phyloP scores from a whole-genome alignment of 2,797 vertebrate genomes.

The Eulemur rubriventer region DNA sequence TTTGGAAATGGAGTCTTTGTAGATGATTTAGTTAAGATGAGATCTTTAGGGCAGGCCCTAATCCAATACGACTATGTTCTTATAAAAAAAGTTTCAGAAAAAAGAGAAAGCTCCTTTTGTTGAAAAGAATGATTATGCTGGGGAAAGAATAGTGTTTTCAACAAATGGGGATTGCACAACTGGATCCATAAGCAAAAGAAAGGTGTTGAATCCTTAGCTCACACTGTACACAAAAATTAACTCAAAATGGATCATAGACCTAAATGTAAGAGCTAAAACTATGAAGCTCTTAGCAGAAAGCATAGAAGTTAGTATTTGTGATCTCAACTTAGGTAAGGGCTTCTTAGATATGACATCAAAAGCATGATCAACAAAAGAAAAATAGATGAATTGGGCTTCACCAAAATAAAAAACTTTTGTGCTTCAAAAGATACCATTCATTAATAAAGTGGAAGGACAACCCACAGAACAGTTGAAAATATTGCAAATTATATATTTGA shows the following conservation, averaged over 20 bases:
- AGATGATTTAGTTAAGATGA: slow-evolving; percentile 9
- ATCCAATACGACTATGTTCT: not conserved
- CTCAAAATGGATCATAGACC: not conserved
- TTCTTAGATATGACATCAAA: slow-evolving; percentile 13
- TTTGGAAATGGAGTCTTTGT: not conserved
- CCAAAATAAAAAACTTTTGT: not conserved
- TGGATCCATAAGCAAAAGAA: not conserved
- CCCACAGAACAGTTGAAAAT: not conserved
- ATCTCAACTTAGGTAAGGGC: not conserved
- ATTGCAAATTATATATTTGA: not conserved
- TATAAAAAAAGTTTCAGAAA: not conserved
- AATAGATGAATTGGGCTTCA: not conserved
- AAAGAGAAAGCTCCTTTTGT: not conserved
- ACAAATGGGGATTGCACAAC: not conserved
- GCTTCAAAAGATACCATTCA: not conserved
- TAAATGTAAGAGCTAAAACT: not conserved
- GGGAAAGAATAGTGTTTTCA: slow-evolving; percentile 6
- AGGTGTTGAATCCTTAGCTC: not conserved
- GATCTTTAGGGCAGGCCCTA: not conserved
- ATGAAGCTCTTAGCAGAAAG: slow-evolving; percentile 5
- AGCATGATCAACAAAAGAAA: not conserved
- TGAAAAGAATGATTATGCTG: not conserved
- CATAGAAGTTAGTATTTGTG: not conserved
- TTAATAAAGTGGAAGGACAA: not conserved
- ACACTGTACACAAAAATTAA: not conserved